Percentiles rank a stretch among this genome's conserved stretches.
Evolutionary conservation across 2,113 vertebrate genomes (phyloP).

Genomic region (Barbus barbus): DNA sequence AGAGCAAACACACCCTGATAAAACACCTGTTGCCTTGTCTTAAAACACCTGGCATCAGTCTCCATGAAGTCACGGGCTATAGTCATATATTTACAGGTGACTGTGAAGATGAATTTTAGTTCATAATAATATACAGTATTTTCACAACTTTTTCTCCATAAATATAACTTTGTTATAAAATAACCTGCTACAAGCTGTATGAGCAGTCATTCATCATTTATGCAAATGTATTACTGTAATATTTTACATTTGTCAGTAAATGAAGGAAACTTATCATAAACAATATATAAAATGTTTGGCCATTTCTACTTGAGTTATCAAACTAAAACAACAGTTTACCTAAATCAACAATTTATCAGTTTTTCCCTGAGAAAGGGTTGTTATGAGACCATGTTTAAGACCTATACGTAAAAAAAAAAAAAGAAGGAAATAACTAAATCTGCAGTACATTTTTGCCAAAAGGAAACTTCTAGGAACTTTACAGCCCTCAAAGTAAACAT

Average conservation of each 20-base stretch:
- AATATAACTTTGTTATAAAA: too few relatives aligned
- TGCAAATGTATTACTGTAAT: neutral
- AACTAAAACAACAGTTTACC: neutral
- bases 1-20: neutral
- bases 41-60: neutral
- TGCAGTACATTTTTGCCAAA: neutral
- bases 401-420: too few relatives aligned
- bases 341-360: neutral
- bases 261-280: neutral
- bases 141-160: too few relatives aligned
- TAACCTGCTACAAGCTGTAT: too few relatives aligned
- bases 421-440: neutral
- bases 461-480: neutral
- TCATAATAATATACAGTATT: too few relatives aligned
- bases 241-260: neutral
- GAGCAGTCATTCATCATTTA: neutral
- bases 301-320: neutral
- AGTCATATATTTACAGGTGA: neutral
- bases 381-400: neutral
- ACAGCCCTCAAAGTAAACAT: conserved; percentile 2
- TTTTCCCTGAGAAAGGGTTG: neutral
- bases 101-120: neutral
- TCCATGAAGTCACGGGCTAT: neutral
- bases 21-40: neutral
- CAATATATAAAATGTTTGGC: neutral